These are phyloP conservation scores for Emmelina monodactyla DNA, from an alignment of 2,888 invertebrate species.

Conservation along the genomic window DNA sequence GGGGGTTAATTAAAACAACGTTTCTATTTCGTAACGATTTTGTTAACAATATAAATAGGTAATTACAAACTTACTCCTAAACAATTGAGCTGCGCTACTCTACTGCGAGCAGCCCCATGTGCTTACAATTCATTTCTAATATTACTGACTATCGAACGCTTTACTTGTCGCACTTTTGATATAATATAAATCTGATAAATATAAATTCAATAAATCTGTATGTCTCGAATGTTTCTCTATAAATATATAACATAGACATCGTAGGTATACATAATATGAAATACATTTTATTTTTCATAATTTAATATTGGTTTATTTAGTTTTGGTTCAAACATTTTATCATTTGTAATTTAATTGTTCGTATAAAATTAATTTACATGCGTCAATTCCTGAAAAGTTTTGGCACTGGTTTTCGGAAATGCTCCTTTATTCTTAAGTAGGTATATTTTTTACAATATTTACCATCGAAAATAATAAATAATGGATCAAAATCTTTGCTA, in stretches of 20 bases:
- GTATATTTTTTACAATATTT: too few species aligned
- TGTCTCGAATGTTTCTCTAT: too few species aligned
- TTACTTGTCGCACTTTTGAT: too few species aligned
- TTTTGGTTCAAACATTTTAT: slow-evolving; percentile 31
- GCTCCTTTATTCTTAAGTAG: too few species aligned
- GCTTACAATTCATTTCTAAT: slow-evolving; percentile 24
- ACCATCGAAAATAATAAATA: too few species aligned
- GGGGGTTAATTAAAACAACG: slow-evolving; percentile 22
- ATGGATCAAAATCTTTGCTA: too few species aligned
- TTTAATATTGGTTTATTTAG: slow-evolving; percentile 25
- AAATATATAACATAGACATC: too few species aligned
- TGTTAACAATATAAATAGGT: slow-evolving; percentile 66
- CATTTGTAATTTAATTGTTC: slow-evolving; percentile 20
- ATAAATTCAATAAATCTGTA: too few species aligned
- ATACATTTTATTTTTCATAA: slow-evolving; percentile 6
- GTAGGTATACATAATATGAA: too few species aligned
- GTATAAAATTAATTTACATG: too few species aligned
- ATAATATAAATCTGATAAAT: too few species aligned
- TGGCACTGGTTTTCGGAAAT: slow-evolving; percentile 18
- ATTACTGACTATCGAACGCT: too few species aligned
- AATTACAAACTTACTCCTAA: slow-evolving; percentile 61
- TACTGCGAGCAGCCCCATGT: slow-evolving; percentile 62
- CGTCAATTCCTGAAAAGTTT: slow-evolving; percentile 22
- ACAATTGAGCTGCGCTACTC: slow-evolving; percentile 65
- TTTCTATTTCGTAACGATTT: slow-evolving; percentile 60